These are phyloP conservation scores for Parauchenoglanis punctatus DNA, from an alignment of 2,797 vertebrate genomes.

Conservation along the genomic window DNA sequence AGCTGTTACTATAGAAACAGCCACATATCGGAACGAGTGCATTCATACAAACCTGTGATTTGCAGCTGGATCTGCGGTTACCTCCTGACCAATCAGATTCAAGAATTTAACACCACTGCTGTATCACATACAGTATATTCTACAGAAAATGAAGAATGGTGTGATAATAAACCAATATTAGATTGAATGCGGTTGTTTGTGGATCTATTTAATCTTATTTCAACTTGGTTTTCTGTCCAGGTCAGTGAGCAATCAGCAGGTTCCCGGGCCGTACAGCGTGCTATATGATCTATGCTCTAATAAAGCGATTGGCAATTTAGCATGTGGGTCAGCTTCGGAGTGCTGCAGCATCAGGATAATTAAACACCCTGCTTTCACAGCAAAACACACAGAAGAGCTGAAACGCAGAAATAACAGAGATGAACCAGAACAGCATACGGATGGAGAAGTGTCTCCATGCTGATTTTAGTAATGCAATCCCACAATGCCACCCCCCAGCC, in stretches of 20 bases:
- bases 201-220: too few relatives aligned
- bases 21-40: neutral
- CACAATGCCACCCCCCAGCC: neutral
- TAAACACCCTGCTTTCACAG: conserved; percentile 20
- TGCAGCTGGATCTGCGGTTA: neutral
- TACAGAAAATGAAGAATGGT: neutral
- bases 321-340: conserved; percentile 8
- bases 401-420: neutral
- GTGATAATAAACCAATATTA: neutral
- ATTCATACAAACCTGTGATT: too few relatives aligned
- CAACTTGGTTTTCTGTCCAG: neutral
- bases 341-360: conserved; percentile 38
- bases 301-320: conserved; percentile 2
- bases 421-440: neutral
- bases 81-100: neutral
- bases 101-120: neutral
- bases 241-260: conserved; percentile 17
- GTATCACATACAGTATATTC: neutral
- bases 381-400: conserved; percentile 21
- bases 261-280: neutral
- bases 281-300: conserved; percentile 8
- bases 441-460: conserved; percentile 16
- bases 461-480: conserved; percentile 40
- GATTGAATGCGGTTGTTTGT: neutral
- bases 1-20: neutral